Conservation (phyloP, 1,140 invertebrate genomes). For the Periplaneta americana region DNA sequence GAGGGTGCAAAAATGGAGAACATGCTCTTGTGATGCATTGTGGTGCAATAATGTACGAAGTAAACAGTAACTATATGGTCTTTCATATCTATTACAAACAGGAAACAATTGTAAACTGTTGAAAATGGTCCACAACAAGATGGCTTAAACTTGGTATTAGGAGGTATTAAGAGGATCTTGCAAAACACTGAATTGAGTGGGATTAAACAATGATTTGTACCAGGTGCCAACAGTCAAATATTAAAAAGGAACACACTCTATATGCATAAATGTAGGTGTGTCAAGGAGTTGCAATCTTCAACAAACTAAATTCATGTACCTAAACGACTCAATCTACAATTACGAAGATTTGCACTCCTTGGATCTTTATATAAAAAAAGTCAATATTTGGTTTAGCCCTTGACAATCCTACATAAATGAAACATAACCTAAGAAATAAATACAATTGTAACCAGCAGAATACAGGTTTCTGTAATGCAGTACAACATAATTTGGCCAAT, state of each 20-base stretch:
- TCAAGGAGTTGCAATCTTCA: neutral
- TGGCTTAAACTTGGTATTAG: neutral
- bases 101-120: neutral
- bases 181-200: neutral
- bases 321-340: neutral
- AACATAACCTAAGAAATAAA: neutral
- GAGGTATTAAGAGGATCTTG: neutral
- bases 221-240: neutral
- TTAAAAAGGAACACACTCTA: neutral
- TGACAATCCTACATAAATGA: neutral
- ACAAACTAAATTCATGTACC: neutral
- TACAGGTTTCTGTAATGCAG: neutral
- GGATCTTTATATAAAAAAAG: neutral
- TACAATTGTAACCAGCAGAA: neutral
- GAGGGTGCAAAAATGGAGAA: neutral
- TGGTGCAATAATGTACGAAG: neutral
- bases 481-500: neutral
- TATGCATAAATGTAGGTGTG: neutral
- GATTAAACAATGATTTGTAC: neutral
- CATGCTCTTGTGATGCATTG: neutral
- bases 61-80: neutral
- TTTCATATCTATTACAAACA: neutral
- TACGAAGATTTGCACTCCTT: neutral
- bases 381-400: neutral
- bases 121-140: neutral